Evolutionary conservation across 2,888 invertebrate species (phyloP).

Genomic region (Tipula unca): DNA sequence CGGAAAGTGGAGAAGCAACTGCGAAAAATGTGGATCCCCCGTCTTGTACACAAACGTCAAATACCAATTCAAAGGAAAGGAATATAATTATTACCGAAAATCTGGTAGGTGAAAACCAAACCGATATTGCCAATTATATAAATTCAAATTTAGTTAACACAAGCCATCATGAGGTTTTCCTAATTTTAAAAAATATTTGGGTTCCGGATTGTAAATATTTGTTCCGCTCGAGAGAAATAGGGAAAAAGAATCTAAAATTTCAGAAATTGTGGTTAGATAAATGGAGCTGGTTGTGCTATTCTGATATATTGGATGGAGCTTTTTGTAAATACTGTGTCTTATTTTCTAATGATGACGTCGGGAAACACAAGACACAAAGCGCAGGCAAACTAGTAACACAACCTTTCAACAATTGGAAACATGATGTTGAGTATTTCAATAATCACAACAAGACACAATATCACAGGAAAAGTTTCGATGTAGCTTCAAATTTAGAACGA

Average conservation of each 20-base stretch:
- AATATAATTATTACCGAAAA: too few species aligned
- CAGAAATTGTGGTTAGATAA: not conserved
- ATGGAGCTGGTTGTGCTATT: not conserved
- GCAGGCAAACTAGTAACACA: not conserved
- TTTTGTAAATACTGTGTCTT: not conserved
- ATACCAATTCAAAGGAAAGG: too few species aligned
- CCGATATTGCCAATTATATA: not conserved
- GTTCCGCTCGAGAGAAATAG: not conserved
- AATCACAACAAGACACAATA: not conserved
- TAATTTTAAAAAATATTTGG: constrained; percentile 1
- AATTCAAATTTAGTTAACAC: not conserved
- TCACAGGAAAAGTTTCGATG: not conserved
- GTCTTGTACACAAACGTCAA: too few species aligned
- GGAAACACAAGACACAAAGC: not conserved
- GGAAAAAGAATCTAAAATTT: too few species aligned
- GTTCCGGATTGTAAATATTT: not conserved
- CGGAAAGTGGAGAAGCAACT: too few species aligned
- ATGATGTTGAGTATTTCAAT: not conserved
- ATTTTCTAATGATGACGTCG: not conserved
- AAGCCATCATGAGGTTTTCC: not conserved
- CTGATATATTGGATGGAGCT: not conserved
- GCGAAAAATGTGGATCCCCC: too few species aligned
- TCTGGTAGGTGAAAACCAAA: not conserved
- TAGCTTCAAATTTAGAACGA: not conserved
- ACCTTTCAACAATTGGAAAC: not conserved